These are phyloP conservation scores for Penaeus japonicus DNA, from an alignment of 1,140 invertebrate genomes.

Conservation along the genomic window DNA sequence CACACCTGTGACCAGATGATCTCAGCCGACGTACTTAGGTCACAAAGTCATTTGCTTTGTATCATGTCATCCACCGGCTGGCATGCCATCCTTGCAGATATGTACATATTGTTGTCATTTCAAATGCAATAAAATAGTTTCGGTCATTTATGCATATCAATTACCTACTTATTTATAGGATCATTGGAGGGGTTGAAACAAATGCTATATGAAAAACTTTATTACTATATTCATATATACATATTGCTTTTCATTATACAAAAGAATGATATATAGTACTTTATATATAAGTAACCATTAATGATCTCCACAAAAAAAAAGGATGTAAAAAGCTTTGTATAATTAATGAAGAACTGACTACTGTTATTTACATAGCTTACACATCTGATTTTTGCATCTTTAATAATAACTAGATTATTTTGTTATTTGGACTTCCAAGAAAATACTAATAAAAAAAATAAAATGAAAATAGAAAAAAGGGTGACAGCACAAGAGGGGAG, in stretches of 20 bases:
- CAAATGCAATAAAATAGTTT: slow-evolving; percentile 58
- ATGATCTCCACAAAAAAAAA: too few species aligned
- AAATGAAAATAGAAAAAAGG: too few species aligned
- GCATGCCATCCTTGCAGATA: slow-evolving; percentile 57
- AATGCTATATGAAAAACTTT: neutral
- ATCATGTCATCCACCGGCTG: slow-evolving; percentile 53
- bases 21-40: slow-evolving; percentile 56
- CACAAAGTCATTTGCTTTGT: slow-evolving; percentile 53
- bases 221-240: slow-evolving; percentile 3
- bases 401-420: too few species aligned
- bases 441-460: too few species aligned
- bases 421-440: too few species aligned
- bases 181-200: neutral
- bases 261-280: neutral
- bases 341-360: too few species aligned
- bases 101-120: slow-evolving; percentile 58
- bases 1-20: slow-evolving; percentile 53
- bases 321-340: too few species aligned
- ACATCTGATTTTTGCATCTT: too few species aligned
- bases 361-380: too few species aligned
- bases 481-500: too few species aligned
- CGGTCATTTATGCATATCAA: slow-evolving; percentile 27
- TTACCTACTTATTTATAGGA: neutral
- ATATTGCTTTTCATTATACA: neutral
- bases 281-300: neutral